Percentiles rank a stretch among this genome's conserved stretches.
Evolutionary conservation across 2,113 vertebrate species (phyloP).

Genomic region (Scophthalmus maximus): DNA sequence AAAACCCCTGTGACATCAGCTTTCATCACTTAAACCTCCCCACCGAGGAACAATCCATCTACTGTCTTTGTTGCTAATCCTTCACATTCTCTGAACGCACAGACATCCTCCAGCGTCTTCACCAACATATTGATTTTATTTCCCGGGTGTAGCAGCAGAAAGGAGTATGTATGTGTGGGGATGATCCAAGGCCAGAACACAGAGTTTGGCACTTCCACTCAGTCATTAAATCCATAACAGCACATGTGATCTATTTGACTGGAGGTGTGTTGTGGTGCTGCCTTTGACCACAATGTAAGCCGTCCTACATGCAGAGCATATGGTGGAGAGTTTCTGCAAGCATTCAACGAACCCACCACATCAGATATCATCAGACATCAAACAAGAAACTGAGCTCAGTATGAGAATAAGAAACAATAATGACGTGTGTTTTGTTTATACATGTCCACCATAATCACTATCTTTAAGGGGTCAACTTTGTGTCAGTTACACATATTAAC

Average conservation of each 20-base stretch:
- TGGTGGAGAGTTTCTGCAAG: background rate
- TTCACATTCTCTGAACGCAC: conserved; percentile 14
- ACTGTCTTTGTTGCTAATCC: conserved; percentile 18
- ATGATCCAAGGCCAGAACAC: conserved; percentile 12
- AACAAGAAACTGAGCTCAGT: background rate
- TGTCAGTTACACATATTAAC: background rate
- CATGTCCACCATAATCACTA: background rate
- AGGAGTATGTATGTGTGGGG: background rate
- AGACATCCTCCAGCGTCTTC: background rate
- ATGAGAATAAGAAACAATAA: background rate
- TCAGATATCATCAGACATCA: background rate
- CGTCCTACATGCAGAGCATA: background rate
- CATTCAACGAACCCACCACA: background rate
- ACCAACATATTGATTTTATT: conserved; percentile 36
- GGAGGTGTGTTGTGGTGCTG: no score
- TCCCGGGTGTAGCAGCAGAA: conserved; percentile 1
- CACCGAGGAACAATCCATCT: conserved; percentile 4
- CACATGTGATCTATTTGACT: conserved; percentile 14
- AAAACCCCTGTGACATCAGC: conserved; percentile 18
- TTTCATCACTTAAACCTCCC: conserved; percentile 34
- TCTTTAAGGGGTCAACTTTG: background rate
- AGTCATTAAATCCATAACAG: conserved; percentile 25
- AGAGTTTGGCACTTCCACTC: conserved; percentile 12
- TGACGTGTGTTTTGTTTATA: background rate
- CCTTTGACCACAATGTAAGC: background rate